phyloP scores from a whole-genome alignment of 1,140 invertebrate species.

The Melitaea cinxia region DNA sequence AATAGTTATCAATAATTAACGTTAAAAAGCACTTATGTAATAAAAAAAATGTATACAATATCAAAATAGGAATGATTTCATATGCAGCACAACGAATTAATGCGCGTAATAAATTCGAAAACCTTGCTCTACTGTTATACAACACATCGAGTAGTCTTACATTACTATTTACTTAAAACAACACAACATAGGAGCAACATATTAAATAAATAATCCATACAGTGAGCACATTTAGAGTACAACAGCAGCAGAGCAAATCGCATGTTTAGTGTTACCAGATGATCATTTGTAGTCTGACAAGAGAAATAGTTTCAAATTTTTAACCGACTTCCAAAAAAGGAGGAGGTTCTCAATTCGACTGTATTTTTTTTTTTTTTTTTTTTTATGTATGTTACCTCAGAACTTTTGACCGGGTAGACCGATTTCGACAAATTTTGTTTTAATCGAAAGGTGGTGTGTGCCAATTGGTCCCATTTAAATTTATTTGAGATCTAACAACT shows the following conservation, averaged over 20 bases:
- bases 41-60: neutral
- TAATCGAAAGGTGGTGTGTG: too few species aligned
- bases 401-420: too few species aligned
- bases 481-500: too few species aligned
- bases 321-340: neutral
- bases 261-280: slow-evolving; percentile 18
- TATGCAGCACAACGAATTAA: neutral
- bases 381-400: too few species aligned
- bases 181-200: slow-evolving; percentile 34
- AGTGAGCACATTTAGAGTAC: slow-evolving; percentile 29
- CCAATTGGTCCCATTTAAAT: too few species aligned
- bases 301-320: too few species aligned
- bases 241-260: slow-evolving; percentile 9
- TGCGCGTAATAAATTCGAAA: slow-evolving; percentile 12
- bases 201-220: slow-evolving; percentile 37
- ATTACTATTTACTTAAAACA: slow-evolving; percentile 25
- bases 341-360: too few species aligned
- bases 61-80: slow-evolving; percentile 9
- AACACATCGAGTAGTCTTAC: slow-evolving; percentile 19
- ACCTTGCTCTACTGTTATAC: slow-evolving; percentile 5
- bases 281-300: neutral
- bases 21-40: slow-evolving; percentile 10
- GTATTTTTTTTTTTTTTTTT: too few species aligned
- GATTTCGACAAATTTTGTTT: too few species aligned
- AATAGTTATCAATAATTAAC: slow-evolving; percentile 1